Evolutionary conservation across 2,113 vertebrate species (phyloP), one percentile per base, ranked within the genome.

Genomic region (Callopanchax toddi): DNA sequence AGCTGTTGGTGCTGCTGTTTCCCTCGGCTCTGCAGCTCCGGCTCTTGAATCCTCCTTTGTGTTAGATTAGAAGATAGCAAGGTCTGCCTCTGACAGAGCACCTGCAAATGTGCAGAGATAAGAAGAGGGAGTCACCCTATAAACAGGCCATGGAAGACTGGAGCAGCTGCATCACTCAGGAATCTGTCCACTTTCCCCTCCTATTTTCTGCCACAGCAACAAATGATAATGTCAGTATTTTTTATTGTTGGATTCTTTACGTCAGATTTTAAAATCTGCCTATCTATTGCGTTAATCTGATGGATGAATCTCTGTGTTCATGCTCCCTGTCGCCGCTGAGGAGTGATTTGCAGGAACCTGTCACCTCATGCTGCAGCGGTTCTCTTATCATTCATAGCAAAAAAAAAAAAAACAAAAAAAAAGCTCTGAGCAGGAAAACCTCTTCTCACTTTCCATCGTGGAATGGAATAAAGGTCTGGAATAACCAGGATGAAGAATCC

Each of bases 321-420:
- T 54, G 53, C 63, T 73, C 64, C 26, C 45, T n/a, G 64, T 60
- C 55, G 52, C 65, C 79, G 70, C 50, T 23, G 53, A 70, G 65
- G 56, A 73, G 75, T 59, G 83, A 61, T 60, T 76, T 4, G 9
- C 48, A 50, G 61, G 34, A 60, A 79, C 68, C 64, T 45, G 39
- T 22, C 5, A 12, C 60, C 60, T 60, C 60, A 4, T 12, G 60
- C 61, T 25, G 75, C 76, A 70, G 77, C 71, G 76, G 70, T 61
- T 77, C 68, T 78, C 64, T 79, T 79, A 75, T 83, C 75, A 77
- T 83, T 76, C 77, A 18, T 60, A 55, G 42, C 76, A 54, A 71
- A 67, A 77, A 55, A 77, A 55, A 73, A 71, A 67, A 77, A 55
- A 77, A 55, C 71, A 71, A 67, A 77, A 55, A 77, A 55, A 73